These are phyloP conservation scores for Sapajus apella DNA, from an alignment of 2,113 vertebrate species.

Conservation along the genomic window DNA sequence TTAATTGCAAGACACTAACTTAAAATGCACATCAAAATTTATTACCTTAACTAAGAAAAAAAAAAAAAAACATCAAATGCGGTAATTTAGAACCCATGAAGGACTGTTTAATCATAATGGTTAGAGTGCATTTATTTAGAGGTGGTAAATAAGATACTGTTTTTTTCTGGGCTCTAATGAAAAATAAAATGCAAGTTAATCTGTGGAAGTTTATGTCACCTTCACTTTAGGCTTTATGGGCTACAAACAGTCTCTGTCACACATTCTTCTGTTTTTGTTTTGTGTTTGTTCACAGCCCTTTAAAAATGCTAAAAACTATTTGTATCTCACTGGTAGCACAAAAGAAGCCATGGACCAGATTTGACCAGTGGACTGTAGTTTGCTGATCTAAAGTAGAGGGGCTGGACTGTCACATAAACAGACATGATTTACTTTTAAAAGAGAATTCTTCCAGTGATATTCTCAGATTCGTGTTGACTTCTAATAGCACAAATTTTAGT, in stretches of 20 bases:
- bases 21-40: not conserved
- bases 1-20: not conserved
- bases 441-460: not conserved
- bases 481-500: not conserved
- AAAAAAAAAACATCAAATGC: not conserved
- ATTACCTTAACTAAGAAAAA: slow-evolving; percentile 43
- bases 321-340: not conserved
- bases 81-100: slow-evolving; percentile 19
- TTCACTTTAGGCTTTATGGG: not conserved
- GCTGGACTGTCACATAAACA: not conserved
- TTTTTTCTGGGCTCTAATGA: not conserved
- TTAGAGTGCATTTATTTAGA: not conserved
- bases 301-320: not conserved
- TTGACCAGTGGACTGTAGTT: not conserved
- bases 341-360: not conserved
- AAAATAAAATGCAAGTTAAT: not conserved
- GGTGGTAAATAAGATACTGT: not conserved
- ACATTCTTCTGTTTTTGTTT: not conserved
- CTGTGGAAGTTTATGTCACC: not conserved
- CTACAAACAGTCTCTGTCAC: not conserved
- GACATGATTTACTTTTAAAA: not conserved
- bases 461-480: not conserved
- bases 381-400: not conserved
- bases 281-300: not conserved
- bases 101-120: not conserved